A percentile compares a stretch with the other conserved stretches of the same genome.
phyloP scores from a whole-genome alignment of 2,113 vertebrate species.

The Embiotoca jacksoni region DNA sequence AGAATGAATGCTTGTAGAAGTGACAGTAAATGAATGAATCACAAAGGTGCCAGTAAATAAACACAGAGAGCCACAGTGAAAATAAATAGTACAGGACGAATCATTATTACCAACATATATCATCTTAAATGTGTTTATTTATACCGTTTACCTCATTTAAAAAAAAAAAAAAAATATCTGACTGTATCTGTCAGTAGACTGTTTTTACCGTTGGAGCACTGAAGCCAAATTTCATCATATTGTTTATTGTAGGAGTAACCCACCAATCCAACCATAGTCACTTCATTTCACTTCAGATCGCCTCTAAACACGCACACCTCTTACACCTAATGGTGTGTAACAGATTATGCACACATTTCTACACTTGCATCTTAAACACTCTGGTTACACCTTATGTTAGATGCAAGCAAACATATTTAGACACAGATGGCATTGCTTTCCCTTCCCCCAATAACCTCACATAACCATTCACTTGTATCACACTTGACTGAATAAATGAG shows the following conservation, averaged over 20 bases:
- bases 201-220: slow-evolving; percentile 15
- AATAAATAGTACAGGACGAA: neutral
- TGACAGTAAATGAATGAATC: slow-evolving; percentile 16
- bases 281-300: slow-evolving; percentile 32
- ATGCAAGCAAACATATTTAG: slow-evolving; percentile 59
- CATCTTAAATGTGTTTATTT: neutral
- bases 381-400: slow-evolving; percentile 63
- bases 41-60: neutral
- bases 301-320: slow-evolving; percentile 19
- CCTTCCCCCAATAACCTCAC: slow-evolving; percentile 53
- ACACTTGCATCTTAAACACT: slow-evolving; percentile 57
- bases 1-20: slow-evolving; percentile 19
- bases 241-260: slow-evolving; percentile 14
- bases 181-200: slow-evolving; percentile 22
- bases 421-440: slow-evolving; percentile 63
- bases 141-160: neutral
- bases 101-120: slow-evolving; percentile 9
- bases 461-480: slow-evolving; percentile 54
- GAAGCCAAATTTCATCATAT: slow-evolving; percentile 27
- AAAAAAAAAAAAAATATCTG: neutral
- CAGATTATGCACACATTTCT: slow-evolving; percentile 59
- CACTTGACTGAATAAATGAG: slow-evolving; percentile 58
- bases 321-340: slow-evolving; percentile 57
- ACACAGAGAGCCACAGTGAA: neutral
- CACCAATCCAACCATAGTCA: slow-evolving; percentile 16